These are phyloP conservation scores for Podarcis raffonei DNA, from an alignment of 2,113 vertebrate species.

Conservation along the genomic window DNA sequence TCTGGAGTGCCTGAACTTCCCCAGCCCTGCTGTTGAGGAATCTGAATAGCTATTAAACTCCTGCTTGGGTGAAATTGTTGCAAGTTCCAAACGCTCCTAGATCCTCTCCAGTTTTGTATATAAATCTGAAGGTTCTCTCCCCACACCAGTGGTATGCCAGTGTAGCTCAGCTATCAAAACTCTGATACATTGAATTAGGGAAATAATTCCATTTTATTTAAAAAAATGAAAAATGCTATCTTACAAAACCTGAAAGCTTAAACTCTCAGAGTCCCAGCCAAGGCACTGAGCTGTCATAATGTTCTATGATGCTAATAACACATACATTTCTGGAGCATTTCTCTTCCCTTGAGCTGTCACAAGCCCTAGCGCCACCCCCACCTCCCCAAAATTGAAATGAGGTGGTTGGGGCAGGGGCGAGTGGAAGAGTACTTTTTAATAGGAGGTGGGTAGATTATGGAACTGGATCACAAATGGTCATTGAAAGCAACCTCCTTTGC, in stretches of 20 bases:
- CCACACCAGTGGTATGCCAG: background rate
- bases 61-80: background rate
- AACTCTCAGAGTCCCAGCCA: conserved; percentile 15
- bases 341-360: fast-evolving
- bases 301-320: fast-evolving
- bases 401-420: too few relatives aligned
- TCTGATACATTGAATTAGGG: conserved; percentile 22
- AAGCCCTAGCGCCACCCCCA: background rate
- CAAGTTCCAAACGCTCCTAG: fast-evolving
- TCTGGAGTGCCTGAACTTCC: background rate
- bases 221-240: conserved; percentile 18
- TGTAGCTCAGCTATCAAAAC: conserved; percentile 32
- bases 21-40: background rate
- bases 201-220: conserved; percentile 50
- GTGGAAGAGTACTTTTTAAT: background rate
- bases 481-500: fast-evolving
- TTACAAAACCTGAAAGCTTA: conserved; percentile 32
- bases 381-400: background rate
- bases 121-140: background rate
- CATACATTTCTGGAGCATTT: background rate
- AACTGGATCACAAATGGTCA: background rate
- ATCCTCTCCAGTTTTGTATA: background rate
- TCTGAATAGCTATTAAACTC: background rate
- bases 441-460: background rate
- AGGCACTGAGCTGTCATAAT: background rate